Evolutionary conservation across 2,797 vertebrate species (phyloP), one percentile per base, ranked within the genome.

Genomic region (Acanthornis magna): DNA sequence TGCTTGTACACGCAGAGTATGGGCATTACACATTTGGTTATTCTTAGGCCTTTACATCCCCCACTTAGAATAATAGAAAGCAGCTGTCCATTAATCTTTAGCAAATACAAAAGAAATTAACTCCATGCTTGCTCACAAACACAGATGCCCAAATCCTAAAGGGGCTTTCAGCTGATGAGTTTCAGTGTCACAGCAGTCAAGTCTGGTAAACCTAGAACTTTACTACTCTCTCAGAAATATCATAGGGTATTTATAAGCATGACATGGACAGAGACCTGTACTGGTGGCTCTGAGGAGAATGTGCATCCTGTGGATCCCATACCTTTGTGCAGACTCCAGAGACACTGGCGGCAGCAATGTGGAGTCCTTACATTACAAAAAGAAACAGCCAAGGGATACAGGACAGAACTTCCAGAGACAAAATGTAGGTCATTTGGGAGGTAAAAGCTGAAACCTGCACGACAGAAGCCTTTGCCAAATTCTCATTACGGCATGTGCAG

Each of bases 271-370:
- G 47, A 70, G 53, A 71, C 9, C n/a, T n/a, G 27, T 8, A 10
- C 16, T 5, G 25, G 14, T 22, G 29, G 21, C 50, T 83, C 23
- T 34, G 43, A 74, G 34, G 19, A 77, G 16, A 74, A 50, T 0
- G 1, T 19, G 36, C 23, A 30, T 9, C 25, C 65, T 66, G 34
- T 1, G 2, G 21, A 77, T 4, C 17, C 42, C 9, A 0, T 2
- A 13, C 1, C 1, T 11, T 38, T 61, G 34, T 2, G 3, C n/a
- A 75, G 50, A 47, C 21, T 53, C 58, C 62, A 36, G 42, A 81
- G 32, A 53, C 20, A 4, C 9, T 11, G 38, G 36, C 0, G 0
- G 9, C 11, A 75, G 32, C 11, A 43, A 29, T 32, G 18, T 68
- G 13, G 42, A 65, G 47, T 32, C 30, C 6, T 53, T n/a, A 11